phyloP scores from a whole-genome alignment of 2,797 vertebrate genomes.

The Crypturellus tataupa region DNA sequence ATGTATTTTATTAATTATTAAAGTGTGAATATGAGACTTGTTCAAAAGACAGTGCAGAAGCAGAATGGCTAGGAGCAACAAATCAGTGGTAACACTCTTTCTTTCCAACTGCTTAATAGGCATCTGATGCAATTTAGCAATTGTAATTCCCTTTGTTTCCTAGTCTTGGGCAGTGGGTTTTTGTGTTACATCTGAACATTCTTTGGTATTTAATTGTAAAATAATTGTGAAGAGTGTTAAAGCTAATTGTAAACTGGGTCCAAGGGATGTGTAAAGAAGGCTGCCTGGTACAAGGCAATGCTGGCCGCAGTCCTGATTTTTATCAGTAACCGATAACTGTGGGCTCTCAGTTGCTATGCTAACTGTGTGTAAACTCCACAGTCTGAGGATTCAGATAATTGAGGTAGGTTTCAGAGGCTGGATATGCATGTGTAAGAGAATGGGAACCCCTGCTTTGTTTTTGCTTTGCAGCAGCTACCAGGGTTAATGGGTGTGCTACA shows the following conservation, averaged over 20 bases:
- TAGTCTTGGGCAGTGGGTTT: background rate
- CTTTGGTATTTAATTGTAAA: background rate
- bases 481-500: background rate
- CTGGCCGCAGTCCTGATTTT: background rate
- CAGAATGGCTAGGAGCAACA: background rate
- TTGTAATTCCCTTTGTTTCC: background rate
- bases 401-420: background rate
- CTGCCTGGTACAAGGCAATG: accelerated
- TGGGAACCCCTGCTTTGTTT: background rate
- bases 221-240: background rate
- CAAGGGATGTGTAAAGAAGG: background rate
- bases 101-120: background rate
- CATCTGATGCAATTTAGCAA: background rate
- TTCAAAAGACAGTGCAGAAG: background rate
- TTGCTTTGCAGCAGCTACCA: background rate
- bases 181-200: background rate
- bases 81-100: background rate
- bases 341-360: background rate
- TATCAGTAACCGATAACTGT: background rate
- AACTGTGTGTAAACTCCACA: background rate
- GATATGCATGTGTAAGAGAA: background rate
- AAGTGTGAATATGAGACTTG: background rate
- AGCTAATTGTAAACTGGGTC: background rate
- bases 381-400: background rate
- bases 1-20: slow-evolving; percentile 55